Conservation (phyloP, 1,140 invertebrate genomes). For the Rhyzopertha dominica region DNA sequence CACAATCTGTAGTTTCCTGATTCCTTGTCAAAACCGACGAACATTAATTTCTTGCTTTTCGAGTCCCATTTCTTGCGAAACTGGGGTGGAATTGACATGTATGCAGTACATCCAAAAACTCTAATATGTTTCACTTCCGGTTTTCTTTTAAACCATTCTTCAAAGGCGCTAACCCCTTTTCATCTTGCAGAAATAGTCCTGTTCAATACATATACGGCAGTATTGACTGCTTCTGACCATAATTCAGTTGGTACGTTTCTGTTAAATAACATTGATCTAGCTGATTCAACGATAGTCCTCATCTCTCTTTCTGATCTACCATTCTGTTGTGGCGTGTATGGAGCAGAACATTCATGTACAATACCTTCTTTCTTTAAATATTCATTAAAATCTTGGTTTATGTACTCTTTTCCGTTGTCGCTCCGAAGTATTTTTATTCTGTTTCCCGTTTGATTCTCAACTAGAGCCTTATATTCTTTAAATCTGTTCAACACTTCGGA, state of each 20-base stretch:
- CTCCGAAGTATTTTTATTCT: no score
- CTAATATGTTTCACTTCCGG: conserved; percentile 15
- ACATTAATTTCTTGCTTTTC: conserved; percentile 19
- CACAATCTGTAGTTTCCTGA: conserved; percentile 17
- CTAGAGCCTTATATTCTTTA: no score
- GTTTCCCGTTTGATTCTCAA: no score
- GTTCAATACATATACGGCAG: conserved; percentile 44
- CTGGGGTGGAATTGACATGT: conserved; percentile 22
- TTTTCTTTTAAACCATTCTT: conserved; percentile 20
- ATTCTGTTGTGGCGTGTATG: conserved; percentile 43
- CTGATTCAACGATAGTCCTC: conserved; percentile 38
- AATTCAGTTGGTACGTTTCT: conserved; percentile 26
- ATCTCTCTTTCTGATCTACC: conserved; percentile 42
- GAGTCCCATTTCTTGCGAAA: conserved; percentile 16
- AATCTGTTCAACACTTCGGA: no score
- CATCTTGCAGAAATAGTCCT: no score
- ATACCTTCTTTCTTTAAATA: conserved; percentile 27
- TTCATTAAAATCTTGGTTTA: conserved; percentile 16
- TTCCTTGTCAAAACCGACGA: conserved; percentile 18
- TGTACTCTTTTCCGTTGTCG: no score
- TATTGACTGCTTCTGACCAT: conserved; percentile 43
- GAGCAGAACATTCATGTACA: conserved; percentile 16
- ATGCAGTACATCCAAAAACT: conserved; percentile 37
- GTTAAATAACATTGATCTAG: conserved; percentile 37
- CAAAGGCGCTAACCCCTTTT: no score